Conservation (phyloP, 2,113 vertebrate genomes). For the Stercorarius parasiticus region DNA sequence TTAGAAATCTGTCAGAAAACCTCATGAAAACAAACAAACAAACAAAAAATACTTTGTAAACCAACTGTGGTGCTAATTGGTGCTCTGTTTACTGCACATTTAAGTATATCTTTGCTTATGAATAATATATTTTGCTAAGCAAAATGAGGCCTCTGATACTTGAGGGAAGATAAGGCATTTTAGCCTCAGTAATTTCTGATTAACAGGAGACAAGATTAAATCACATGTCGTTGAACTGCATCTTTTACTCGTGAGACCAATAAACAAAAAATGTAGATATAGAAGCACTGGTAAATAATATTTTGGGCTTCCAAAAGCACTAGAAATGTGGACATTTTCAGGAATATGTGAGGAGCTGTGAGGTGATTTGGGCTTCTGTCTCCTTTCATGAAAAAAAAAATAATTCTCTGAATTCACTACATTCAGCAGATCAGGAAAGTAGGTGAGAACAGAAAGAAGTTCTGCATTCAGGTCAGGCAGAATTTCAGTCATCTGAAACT, state of each 20-base stretch:
- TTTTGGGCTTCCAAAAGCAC: not conserved
- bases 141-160: not conserved
- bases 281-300: not conserved
- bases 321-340: not conserved
- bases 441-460: not conserved
- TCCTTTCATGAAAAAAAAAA: not conserved
- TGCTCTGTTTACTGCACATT: not conserved
- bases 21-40: slow-evolving; percentile 40
- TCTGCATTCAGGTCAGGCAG: not conserved
- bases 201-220: not conserved
- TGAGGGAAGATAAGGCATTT: not conserved
- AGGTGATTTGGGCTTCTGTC: not conserved
- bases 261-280: not conserved
- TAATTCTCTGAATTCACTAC: not conserved
- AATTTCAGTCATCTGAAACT: not conserved
- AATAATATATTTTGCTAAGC: slow-evolving; percentile 24
- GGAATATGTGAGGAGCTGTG: not conserved
- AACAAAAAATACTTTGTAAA: slow-evolving; percentile 15
- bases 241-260: not conserved
- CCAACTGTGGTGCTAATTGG: not conserved
- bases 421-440: not conserved
- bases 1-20: slow-evolving; percentile 51
- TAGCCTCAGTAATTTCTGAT: not conserved
- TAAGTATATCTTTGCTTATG: slow-evolving; percentile 16
- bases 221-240: not conserved